phyloP scores from a whole-genome alignment of 2,888 invertebrate genomes.

The Mechanitis messenoides region DNA sequence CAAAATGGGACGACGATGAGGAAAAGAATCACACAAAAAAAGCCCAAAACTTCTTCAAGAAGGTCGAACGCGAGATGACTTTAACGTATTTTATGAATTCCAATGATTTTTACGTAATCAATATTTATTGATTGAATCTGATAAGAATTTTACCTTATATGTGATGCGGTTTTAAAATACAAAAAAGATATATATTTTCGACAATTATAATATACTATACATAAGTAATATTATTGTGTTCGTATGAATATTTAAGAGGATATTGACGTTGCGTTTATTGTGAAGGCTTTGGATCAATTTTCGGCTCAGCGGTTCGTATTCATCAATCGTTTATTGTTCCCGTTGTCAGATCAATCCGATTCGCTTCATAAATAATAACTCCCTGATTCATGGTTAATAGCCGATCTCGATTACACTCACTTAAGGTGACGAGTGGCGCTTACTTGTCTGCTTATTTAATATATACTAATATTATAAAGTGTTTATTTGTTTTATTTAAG shows the following conservation, averaged over 20 bases:
- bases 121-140: neutral
- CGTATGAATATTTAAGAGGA: neutral
- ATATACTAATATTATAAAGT: no score
- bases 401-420: conserved; percentile 12
- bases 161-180: neutral
- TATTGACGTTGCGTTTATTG: neutral
- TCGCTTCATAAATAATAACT: conserved; percentile 14
- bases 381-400: conserved; percentile 15
- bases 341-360: conserved; percentile 14
- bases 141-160: neutral
- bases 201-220: no score
- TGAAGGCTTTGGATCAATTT: conserved; percentile 7
- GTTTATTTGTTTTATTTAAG: no score
- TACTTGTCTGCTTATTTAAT: no score
- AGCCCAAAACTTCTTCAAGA: neutral
- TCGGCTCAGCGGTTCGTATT: conserved; percentile 15
- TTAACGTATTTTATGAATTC: no score
- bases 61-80: neutral
- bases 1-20: conserved; percentile 1
- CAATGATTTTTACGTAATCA: neutral
- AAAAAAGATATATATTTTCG: no score
- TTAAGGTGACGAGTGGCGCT: neutral
- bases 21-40: conserved; percentile 1
- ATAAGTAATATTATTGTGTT: no score
- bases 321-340: conserved; percentile 17